Conservation (phyloP, 2,888 invertebrate genomes). For the Agrotis ipsilon region DNA sequence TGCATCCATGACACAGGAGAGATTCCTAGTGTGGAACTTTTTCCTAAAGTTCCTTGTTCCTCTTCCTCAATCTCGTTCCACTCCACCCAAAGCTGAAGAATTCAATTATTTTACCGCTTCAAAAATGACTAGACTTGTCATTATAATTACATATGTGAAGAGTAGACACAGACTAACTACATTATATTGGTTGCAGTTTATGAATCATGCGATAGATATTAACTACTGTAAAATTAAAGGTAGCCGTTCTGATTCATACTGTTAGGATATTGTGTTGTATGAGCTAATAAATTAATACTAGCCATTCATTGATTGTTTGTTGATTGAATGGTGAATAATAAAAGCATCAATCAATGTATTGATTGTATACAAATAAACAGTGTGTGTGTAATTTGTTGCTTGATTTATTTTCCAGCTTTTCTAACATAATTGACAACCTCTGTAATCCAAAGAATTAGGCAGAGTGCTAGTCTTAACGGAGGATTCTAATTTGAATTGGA, state of each 20-base stretch:
- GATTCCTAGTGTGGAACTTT: too few relatives aligned
- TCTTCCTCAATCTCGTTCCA: too few relatives aligned
- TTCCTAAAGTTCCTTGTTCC: too few relatives aligned
- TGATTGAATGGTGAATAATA: not conserved
- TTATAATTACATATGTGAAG: too few relatives aligned
- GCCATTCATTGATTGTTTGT: constrained; percentile 20
- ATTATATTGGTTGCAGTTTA: not conserved
- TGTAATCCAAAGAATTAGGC: too few relatives aligned
- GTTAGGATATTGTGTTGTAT: not conserved
- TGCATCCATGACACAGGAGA: too few relatives aligned
- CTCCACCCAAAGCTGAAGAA: too few relatives aligned
- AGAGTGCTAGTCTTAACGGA: too few relatives aligned
- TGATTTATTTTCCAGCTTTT: not conserved
- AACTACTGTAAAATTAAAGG: constrained; percentile 9
- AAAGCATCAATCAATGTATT: not conserved
- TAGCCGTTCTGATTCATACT: constrained; percentile 19
- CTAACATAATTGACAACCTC: too few relatives aligned
- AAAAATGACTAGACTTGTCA: too few relatives aligned
- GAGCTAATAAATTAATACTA: constrained; percentile 3
- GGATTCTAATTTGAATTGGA: too few relatives aligned
- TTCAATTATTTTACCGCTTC: too few relatives aligned
- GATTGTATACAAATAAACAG: constrained; percentile 1
- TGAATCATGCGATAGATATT: constrained; percentile 7
- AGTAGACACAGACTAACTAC: not conserved
- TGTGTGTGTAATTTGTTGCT: not conserved